A percentile compares a stretch with the other conserved stretches of the same genome.
Evolutionary conservation across 2,797 vertebrate species (phyloP).

Genomic region (Champsocephalus gunnari): DNA sequence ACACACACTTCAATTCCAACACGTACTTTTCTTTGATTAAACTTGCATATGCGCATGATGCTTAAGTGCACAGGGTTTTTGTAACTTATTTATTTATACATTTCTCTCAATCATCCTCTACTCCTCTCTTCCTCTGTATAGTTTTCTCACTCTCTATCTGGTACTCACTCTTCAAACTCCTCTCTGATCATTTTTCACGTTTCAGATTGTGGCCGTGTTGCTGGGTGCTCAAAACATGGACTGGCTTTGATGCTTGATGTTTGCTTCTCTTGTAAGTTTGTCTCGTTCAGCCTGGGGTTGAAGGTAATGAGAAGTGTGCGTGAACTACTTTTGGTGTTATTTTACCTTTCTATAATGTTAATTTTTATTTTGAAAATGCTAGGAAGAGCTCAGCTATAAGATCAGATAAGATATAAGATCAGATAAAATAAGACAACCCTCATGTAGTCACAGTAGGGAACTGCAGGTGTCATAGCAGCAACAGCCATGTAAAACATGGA

Average conservation of each 20-base stretch:
- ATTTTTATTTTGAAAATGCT: background rate
- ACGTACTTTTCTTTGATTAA: constrained; percentile 8
- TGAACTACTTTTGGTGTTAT: constrained; percentile 14
- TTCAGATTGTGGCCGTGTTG: constrained; percentile 48
- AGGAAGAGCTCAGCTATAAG: background rate
- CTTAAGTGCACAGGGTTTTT: background rate
- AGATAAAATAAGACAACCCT: no score
- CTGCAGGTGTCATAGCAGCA: no score
- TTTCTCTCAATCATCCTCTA: constrained; percentile 5
- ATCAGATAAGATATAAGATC: no score
- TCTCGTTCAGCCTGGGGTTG: constrained; percentile 49
- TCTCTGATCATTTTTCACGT: constrained; percentile 44
- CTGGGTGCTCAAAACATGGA: constrained; percentile 50
- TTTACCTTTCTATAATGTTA: constrained; percentile 10
- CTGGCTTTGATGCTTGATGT: constrained; percentile 59
- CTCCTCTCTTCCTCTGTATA: background rate
- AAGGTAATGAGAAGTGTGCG: constrained; percentile 43
- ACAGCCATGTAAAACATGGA: no score
- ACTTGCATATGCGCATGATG: constrained; percentile 19
- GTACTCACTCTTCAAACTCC: background rate
- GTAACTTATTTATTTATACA: background rate
- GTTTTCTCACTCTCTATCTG: background rate
- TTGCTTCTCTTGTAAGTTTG: constrained; percentile 52
- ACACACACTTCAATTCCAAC: background rate
- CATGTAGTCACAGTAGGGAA: no score